These are phyloP conservation scores for Stegodyphus mimosarum DNA, from an alignment of 1,140 invertebrate species.

Conservation along the genomic window DNA sequence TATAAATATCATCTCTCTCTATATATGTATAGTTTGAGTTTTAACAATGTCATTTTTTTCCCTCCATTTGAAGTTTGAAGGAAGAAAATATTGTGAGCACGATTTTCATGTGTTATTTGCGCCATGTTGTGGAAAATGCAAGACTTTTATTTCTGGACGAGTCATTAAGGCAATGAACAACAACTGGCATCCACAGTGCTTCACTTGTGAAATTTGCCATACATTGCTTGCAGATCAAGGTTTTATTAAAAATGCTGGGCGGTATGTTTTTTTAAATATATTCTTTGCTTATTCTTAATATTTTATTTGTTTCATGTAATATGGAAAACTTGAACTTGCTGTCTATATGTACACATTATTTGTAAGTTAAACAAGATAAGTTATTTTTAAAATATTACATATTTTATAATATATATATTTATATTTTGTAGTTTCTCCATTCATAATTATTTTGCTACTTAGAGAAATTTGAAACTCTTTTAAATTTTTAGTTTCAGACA, in stretches of 20 bases:
- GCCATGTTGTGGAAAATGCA: slow-evolving; percentile 97
- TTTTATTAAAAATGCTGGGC: slow-evolving; percentile 90
- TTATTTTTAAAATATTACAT: too few relatives aligned
- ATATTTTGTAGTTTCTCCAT: too few relatives aligned
- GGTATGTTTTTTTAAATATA: slow-evolving; percentile 63
- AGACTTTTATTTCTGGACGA: slow-evolving; percentile 95
- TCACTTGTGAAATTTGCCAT: slow-evolving; percentile 93
- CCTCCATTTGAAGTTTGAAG: slow-evolving; percentile 81
- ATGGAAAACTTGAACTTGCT: not conserved
- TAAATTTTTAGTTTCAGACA: not conserved
- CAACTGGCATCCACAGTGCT: slow-evolving; percentile 98
- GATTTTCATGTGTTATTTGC: slow-evolving; percentile 99
- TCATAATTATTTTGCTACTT: too few relatives aligned
- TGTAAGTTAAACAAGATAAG: too few relatives aligned
- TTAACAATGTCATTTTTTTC: not conserved
- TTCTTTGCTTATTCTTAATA: slow-evolving; percentile 7
- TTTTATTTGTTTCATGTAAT: not conserved
- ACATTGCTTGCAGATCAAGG: slow-evolving; percentile 94
- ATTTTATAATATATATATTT: too few relatives aligned
- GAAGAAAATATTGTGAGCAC: slow-evolving; percentile 98
- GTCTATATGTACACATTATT: too few relatives aligned
- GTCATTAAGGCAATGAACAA: slow-evolving; percentile 99
- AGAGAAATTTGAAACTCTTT: not conserved
- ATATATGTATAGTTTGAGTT: not conserved
- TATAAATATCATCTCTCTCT: too few relatives aligned